phyloP scores from a whole-genome alignment of 1,140 invertebrate genomes.

The Teleogryllus occipitalis region DNA sequence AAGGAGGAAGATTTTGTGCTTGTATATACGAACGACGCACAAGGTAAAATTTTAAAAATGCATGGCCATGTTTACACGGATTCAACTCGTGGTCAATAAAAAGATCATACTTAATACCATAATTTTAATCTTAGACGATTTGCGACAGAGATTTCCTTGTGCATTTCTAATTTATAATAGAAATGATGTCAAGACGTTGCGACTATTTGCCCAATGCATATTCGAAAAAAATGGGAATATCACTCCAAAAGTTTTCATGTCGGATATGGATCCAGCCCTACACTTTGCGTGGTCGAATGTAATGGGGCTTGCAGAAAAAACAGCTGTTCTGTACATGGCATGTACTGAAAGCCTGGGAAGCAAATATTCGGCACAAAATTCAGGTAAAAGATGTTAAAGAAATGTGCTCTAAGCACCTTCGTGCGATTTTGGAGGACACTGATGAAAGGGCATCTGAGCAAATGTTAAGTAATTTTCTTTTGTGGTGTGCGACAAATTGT shows the following conservation, averaged over 20 bases:
- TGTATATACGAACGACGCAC: background rate
- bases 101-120: background rate
- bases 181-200: background rate
- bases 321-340: conserved; percentile 19
- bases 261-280: conserved; percentile 14
- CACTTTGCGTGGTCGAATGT: conserved; percentile 12
- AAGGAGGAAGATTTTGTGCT: background rate
- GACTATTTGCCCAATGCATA: background rate
- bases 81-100: background rate
- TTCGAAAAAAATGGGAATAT: background rate
- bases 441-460: background rate
- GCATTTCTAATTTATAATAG: conserved; percentile 9
- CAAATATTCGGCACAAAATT: background rate
- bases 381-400: background rate
- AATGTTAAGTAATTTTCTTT: background rate
- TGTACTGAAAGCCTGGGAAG: conserved; percentile 17
- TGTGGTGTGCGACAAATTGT: background rate
- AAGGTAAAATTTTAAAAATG: background rate
- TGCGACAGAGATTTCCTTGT: background rate
- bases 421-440: background rate
- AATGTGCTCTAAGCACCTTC: background rate
- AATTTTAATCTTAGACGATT: background rate
- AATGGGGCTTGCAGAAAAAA: conserved; percentile 13
- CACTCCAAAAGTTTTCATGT: conserved; percentile 15
- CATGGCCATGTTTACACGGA: background rate